phyloP scores from a whole-genome alignment of 2,797 vertebrate species.

The Macroramphosus scolopax region DNA sequence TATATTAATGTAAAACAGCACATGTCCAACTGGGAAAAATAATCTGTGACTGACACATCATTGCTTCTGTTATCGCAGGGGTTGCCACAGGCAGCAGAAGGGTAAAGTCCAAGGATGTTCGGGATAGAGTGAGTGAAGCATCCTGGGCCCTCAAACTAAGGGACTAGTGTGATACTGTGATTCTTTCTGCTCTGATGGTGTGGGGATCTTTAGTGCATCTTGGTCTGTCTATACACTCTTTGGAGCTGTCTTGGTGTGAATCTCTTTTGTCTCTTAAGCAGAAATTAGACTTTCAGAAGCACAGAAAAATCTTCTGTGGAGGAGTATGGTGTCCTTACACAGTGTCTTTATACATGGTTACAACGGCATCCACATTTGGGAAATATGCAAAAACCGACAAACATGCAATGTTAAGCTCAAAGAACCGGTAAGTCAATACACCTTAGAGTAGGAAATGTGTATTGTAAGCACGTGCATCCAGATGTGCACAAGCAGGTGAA shows the following conservation, averaged over 20 bases:
- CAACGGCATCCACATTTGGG: background rate
- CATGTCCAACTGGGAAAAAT: slow-evolving; percentile 20
- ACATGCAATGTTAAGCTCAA: background rate
- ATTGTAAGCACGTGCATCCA: background rate
- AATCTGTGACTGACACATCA: slow-evolving; percentile 58
- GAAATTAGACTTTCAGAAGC: background rate
- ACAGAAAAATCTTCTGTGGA: slow-evolving; percentile 2
- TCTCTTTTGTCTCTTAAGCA: slow-evolving; percentile 10
- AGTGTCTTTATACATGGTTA: background rate
- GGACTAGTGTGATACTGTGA: slow-evolving; percentile 14
- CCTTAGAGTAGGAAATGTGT: background rate
- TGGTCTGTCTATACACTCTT: slow-evolving; percentile 4
- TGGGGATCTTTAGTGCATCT: slow-evolving; percentile 25
- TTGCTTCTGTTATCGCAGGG: slow-evolving; percentile 76
- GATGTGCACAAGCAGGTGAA: background rate
- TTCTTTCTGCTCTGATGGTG: slow-evolving; percentile 49
- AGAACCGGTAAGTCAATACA: slow-evolving; percentile 11
- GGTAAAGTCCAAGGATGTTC: slow-evolving; percentile 71
- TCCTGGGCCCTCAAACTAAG: slow-evolving; percentile 42
- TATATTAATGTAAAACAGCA: slow-evolving; percentile 8
- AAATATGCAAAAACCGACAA: background rate
- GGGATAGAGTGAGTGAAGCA: slow-evolving; percentile 78
- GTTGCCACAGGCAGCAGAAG: slow-evolving; percentile 55
- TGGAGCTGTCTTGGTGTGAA: slow-evolving; percentile 5
- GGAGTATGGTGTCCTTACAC: background rate